A percentile compares a stretch with the other conserved stretches of the same genome.
Conservation (phyloP, 2,797 vertebrate species). For the Percopsis omiscomaycus region DNA sequence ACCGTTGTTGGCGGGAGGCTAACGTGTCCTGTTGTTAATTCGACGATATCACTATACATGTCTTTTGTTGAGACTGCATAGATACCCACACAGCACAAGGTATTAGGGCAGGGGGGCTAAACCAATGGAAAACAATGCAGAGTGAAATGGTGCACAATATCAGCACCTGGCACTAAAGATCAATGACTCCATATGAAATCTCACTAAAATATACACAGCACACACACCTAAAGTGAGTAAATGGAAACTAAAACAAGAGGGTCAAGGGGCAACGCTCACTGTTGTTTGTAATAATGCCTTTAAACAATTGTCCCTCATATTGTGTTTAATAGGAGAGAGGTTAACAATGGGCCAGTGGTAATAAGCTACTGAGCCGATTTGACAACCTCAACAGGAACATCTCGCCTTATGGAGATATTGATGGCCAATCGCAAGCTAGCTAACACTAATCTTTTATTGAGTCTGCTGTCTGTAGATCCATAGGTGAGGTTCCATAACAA, state of each 20-base stretch:
- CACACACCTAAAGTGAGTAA: constrained; percentile 10
- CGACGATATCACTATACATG: constrained; percentile 22
- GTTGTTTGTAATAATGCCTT: constrained; percentile 7
- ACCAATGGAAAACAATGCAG: too few relatives aligned
- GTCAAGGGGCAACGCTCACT: constrained; percentile 32
- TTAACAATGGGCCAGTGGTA: constrained; percentile 5
- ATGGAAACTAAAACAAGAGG: constrained; percentile 15
- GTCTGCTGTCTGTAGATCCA: constrained; percentile 15
- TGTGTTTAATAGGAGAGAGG: constrained; percentile 11
- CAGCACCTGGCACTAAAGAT: constrained; percentile 27
- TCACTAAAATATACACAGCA: constrained; percentile 8
- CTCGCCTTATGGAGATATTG: constrained; percentile 12
- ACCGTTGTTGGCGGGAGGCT: constrained; percentile 16
- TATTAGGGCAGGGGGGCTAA: too few relatives aligned
- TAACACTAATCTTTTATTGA: constrained; percentile 48
- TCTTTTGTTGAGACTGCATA: too few relatives aligned
- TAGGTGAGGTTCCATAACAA: constrained; percentile 43
- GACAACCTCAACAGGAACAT: constrained; percentile 28
- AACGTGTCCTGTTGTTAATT: constrained; percentile 52
- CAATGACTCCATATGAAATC: background rate
- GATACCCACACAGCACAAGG: too few relatives aligned
- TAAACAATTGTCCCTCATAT: constrained; percentile 1
- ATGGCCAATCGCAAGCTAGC: constrained; percentile 26
- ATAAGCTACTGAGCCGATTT: constrained; percentile 22
- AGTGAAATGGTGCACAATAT: constrained; percentile 9